Conservation (phyloP, 2,113 vertebrate species). For the Pampusana beccarii region DNA sequence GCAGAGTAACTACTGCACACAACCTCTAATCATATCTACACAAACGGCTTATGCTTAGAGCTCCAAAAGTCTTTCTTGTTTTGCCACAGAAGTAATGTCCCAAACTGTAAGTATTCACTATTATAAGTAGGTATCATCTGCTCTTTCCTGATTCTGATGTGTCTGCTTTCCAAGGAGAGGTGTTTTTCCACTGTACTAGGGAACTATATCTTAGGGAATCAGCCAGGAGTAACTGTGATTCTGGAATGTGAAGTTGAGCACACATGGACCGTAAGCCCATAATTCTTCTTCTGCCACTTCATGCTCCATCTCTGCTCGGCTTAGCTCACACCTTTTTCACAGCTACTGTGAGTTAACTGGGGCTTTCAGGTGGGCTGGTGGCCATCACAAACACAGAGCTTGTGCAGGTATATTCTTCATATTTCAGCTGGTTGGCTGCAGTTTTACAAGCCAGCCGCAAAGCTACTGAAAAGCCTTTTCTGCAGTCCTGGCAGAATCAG, state of each 20-base stretch:
- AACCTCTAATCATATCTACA: neutral
- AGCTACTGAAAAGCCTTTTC: slow-evolving; percentile 27
- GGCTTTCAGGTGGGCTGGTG: neutral
- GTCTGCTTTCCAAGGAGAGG: neutral
- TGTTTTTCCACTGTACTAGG: neutral
- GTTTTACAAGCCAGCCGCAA: slow-evolving; percentile 8
- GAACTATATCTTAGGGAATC: neutral
- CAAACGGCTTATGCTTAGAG: neutral
- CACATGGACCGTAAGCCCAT: neutral
- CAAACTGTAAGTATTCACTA: neutral
- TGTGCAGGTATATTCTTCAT: neutral
- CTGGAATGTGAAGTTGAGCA: neutral
- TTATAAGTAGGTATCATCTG: neutral
- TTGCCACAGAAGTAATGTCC: neutral
- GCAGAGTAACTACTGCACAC: neutral
- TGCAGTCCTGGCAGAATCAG: slow-evolving; percentile 6
- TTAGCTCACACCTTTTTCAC: neutral
- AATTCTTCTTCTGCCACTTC: neutral
- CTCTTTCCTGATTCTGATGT: neutral
- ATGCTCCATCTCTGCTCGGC: neutral
- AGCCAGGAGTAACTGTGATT: neutral
- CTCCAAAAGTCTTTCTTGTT: neutral
- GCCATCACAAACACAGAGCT: neutral
- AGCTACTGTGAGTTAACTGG: neutral
- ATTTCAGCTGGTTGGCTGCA: neutral